A percentile compares a stretch with the other conserved stretches of the same genome.
Evolutionary conservation across 2,797 vertebrate species (phyloP).

Genomic region (Helicolenus hilgendorfi): DNA sequence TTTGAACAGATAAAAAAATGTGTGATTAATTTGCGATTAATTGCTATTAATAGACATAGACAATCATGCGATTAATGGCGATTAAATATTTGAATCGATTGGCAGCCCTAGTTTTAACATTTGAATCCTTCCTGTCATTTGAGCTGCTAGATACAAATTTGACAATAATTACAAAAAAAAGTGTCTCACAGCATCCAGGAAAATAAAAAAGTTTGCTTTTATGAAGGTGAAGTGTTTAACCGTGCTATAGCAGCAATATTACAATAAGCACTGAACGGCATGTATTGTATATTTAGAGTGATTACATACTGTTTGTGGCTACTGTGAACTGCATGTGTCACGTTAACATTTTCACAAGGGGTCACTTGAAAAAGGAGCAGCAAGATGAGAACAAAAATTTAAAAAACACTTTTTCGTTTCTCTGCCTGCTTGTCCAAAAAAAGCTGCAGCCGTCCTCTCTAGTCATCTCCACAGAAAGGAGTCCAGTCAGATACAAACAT

Average conservation of each 20-base stretch:
- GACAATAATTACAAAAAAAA: not conserved
- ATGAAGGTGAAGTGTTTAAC: not conserved
- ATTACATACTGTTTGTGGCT: constrained; percentile 10
- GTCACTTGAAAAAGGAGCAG: not conserved
- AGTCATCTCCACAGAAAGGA: not conserved
- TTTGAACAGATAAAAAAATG: too few relatives aligned
- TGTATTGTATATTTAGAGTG: constrained; percentile 15
- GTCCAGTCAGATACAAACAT: constrained; percentile 8
- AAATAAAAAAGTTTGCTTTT: not conserved
- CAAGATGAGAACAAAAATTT: not conserved
- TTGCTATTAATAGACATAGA: too few relatives aligned
- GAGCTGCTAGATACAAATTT: too few relatives aligned
- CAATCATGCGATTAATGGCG: too few relatives aligned
- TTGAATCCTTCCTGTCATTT: not conserved
- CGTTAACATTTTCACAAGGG: constrained; percentile 21
- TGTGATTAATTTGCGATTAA: too few relatives aligned
- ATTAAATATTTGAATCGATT: too few relatives aligned
- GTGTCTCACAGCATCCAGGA: not conserved
- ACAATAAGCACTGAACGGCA: constrained; percentile 23
- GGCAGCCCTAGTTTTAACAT: not conserved
- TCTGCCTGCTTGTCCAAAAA: constrained; percentile 9
- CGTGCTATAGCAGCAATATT: constrained; percentile 5
- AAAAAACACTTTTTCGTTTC: not conserved
- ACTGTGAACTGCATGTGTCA: constrained; percentile 15
- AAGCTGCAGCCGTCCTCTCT: not conserved